Conservation (phyloP, 2,113 vertebrate genomes). For the Ictalurus furcatus region DNA sequence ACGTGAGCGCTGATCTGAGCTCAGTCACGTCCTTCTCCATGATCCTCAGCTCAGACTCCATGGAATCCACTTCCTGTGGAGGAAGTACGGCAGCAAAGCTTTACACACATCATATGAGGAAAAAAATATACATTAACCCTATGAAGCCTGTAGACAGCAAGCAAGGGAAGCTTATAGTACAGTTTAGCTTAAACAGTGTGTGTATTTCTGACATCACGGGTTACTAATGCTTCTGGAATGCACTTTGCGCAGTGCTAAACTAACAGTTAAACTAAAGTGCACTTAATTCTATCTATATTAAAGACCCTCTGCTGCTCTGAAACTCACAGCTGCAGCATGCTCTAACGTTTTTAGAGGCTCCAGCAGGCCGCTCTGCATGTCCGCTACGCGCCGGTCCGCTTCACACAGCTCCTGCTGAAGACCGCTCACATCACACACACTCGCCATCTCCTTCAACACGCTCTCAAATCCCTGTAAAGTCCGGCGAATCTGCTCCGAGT, state of each 20-base stretch:
- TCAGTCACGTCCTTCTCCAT: conserved; percentile 82
- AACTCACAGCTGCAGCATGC: conserved; percentile 82
- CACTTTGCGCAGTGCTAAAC: neutral
- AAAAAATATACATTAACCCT: too few relatives aligned
- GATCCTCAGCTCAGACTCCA: conserved; percentile 82
- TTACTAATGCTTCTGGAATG: neutral
- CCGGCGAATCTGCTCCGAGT: conserved; percentile 83
- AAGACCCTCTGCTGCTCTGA: neutral
- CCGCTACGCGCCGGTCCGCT: conserved; percentile 71
- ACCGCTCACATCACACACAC: conserved; percentile 76
- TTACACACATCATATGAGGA: neutral
- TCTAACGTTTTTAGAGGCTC: conserved; percentile 80
- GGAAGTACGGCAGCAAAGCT: neutral
- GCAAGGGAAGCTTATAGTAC: neutral
- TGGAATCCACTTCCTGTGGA: conserved; percentile 81
- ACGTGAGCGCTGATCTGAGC: conserved; percentile 79
- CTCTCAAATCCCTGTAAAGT: conserved; percentile 74
- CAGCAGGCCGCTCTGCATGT: conserved; percentile 78
- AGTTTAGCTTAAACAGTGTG: neutral
- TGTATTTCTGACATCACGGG: neutral
- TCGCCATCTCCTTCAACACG: conserved; percentile 80
- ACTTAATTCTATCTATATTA: neutral
- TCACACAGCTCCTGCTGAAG: conserved; percentile 71
- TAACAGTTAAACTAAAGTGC: neutral
- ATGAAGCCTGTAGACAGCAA: too few relatives aligned